Evolutionary conservation across 2,888 invertebrate genomes (phyloP), one percentile per base, ranked within the genome.

Genomic region (Chymomyza amoena): DNA sequence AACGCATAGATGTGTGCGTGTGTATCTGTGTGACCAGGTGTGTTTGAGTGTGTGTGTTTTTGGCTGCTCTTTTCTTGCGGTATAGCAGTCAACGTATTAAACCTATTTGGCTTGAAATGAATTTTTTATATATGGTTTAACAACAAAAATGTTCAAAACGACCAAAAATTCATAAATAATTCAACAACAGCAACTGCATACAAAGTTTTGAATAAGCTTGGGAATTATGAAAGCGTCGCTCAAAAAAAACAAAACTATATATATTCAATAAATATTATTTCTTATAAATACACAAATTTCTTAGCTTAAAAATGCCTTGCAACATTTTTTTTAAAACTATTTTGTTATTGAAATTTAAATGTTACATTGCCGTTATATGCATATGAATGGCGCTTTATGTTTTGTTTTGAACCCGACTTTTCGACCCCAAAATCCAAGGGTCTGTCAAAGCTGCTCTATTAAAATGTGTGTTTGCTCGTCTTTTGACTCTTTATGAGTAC

Each of bases 151-250:
- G 59, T 68, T 68, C 61, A 10, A 76, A 75, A 65, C 69, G 32
- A 51, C 66, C 28, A 51, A 65, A 85, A 79, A 81, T 85, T 77
- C 84, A 80, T 81, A 86, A 77, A 73, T 80, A 75, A 78, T 70
- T 54, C 45, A 61, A 65, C 59, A 36, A 70, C 78, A 61, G 25
- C 69, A 70, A 63, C 62, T 78, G 79, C 80, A 84, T 84, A 80
- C 77, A 72, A 81, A 83, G 59, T 72, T 70, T n/a, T 54, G 16
- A 64, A 45, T 45, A 36, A 28, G 39, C 59, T 60, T 60, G 57
- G 59, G 50, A 51, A 36, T 60, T 65, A 62, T 68, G 56, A 60
- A 63, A 63, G 39, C 57, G 59, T 59, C 18, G 60, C 39, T 45
- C 13, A 45, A 45, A 10, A 45, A 10, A 45, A 13, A 45, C 6